A percentile compares a stretch with the other conserved stretches of the same genome.
These are phyloP conservation scores for Achlya flavicornis DNA, from an alignment of 2,888 invertebrate species.

Conservation along the genomic window DNA sequence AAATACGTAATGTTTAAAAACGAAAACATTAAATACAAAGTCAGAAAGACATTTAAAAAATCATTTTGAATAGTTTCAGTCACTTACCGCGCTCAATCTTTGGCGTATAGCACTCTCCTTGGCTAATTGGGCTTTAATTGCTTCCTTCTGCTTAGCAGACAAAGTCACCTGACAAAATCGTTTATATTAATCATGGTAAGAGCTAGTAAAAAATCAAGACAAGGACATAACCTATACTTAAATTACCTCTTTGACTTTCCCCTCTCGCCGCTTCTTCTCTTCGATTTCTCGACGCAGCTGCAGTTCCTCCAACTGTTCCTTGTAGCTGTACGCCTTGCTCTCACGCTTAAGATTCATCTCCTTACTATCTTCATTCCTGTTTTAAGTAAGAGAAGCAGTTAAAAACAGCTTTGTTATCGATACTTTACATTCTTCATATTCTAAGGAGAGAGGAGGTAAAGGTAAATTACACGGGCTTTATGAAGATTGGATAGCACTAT, in stretches of 20 bases:
- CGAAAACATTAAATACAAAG: too few relatives aligned
- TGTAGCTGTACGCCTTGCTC: constrained; percentile 97
- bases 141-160: constrained; percentile 95
- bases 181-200: constrained; percentile 14
- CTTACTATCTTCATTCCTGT: constrained; percentile 75
- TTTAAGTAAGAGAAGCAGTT: constrained; percentile 17
- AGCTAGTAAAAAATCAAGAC: not conserved
- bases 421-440: too few relatives aligned
- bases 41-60: too few relatives aligned
- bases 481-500: too few relatives aligned
- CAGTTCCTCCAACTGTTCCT: constrained; percentile 97
- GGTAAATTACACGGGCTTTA: too few relatives aligned
- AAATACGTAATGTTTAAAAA: too few relatives aligned
- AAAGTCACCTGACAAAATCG: constrained; percentile 55
- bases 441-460: too few relatives aligned
- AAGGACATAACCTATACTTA: not conserved
- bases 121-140: constrained; percentile 91
- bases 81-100: constrained; percentile 85
- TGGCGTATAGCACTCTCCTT: constrained; percentile 92
- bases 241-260: constrained; percentile 86
- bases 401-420: not conserved
- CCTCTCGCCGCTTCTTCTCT: constrained; percentile 92
- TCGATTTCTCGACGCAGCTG: constrained; percentile 96
- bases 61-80: too few relatives aligned
- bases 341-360: constrained; percentile 95